Evolutionary conservation across 1,140 invertebrate species (phyloP).

Genomic region (Rhizoglyphus robini): DNA sequence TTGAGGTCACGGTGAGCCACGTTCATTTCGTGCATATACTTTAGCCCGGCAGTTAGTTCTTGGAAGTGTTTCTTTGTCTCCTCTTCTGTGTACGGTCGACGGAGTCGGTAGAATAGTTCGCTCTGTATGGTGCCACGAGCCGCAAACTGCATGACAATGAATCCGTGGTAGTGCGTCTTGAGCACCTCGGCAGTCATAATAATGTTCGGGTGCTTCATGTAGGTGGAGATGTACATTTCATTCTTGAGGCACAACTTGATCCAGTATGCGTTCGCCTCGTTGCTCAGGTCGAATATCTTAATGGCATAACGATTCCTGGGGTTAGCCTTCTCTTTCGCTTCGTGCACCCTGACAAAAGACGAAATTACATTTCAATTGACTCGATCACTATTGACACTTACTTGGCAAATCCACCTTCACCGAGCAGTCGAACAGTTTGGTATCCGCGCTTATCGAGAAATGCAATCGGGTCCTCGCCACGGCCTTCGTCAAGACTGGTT

Average conservation of each 20-base stretch:
- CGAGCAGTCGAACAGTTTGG: no score
- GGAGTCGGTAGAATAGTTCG: background rate
- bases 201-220: background rate
- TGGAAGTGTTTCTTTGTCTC: background rate
- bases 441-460: no score
- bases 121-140: background rate
- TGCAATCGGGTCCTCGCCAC: no score
- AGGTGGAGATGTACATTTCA: background rate
- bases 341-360: no score
- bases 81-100: background rate
- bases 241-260: background rate
- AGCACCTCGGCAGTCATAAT: background rate
- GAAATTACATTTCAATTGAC: no score
- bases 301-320: no score
- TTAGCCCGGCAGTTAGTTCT: background rate
- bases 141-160: background rate
- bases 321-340: no score
- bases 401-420: no score
- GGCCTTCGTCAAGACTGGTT: no score
- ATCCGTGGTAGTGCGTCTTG: background rate
- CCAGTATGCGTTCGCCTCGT: background rate
- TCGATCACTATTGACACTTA: no score
- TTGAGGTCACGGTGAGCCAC: no score
- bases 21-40: no score
- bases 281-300: background rate